phyloP scores from a whole-genome alignment of 2,888 invertebrate species.

The Drosophila longiperda region DNA sequence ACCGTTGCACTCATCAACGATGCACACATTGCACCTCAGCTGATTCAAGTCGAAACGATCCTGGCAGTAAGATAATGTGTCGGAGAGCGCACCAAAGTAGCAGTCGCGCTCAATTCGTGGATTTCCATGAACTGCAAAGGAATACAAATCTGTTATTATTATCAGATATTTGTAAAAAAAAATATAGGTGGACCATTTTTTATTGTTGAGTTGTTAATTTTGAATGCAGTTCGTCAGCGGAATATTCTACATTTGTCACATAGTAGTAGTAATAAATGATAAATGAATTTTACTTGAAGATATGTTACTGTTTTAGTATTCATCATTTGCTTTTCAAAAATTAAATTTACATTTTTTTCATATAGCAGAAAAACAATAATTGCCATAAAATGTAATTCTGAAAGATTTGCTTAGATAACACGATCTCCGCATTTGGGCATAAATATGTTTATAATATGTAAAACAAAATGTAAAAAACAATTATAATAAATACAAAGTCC shows the following conservation, averaged over 20 bases:
- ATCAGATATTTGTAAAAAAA: background rate
- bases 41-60: too few relatives aligned
- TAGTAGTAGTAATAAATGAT: conserved; percentile 30
- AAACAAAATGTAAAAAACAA: background rate
- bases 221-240: conserved; percentile 2
- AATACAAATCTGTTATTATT: background rate
- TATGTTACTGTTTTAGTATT: conserved; percentile 10
- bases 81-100: conserved; percentile 79
- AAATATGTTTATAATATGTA: background rate
- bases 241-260: conserved; percentile 8
- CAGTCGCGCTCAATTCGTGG: conserved; percentile 70
- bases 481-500: background rate
- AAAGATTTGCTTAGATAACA: conserved; percentile 12
- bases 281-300: conserved; percentile 21
- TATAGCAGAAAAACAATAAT: conserved; percentile 45
- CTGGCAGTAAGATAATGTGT: conserved; percentile 77
- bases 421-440: conserved; percentile 13
- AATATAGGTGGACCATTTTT: background rate
- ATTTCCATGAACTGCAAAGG: conserved; percentile 60
- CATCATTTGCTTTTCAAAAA: conserved; percentile 11
- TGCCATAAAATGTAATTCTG: conserved; percentile 41
- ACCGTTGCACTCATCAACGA: conserved; percentile 79
- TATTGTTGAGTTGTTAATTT: conserved; percentile 15
- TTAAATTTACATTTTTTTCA: background rate
- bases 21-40: conserved; percentile 81